These are phyloP conservation scores for Margarornis squamiger DNA, from an alignment of 2,797 vertebrate species.

Conservation along the genomic window DNA sequence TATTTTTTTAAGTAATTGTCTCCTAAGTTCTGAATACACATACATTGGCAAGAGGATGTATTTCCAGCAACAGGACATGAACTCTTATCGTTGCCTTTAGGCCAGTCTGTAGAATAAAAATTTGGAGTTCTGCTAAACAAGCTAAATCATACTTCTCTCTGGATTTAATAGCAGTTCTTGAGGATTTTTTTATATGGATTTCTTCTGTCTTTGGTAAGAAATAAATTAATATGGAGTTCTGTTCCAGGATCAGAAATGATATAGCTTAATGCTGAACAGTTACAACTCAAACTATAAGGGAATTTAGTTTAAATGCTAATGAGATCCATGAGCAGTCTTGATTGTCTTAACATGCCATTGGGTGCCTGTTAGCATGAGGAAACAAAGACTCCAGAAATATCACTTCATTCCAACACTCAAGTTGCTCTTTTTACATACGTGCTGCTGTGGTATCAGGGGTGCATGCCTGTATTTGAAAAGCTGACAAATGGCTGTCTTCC, in stretches of 20 bases:
- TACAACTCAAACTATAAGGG: neutral
- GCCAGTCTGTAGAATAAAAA: neutral
- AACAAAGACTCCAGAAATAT: neutral
- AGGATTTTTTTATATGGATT: neutral
- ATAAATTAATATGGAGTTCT: neutral
- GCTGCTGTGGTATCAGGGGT: neutral
- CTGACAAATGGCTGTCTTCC: constrained; percentile 47
- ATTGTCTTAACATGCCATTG: neutral
- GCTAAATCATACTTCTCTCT: neutral
- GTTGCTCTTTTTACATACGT: constrained; percentile 15
- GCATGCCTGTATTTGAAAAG: neutral
- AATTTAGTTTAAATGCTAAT: neutral
- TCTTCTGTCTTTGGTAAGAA: neutral
- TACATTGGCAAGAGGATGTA: neutral
- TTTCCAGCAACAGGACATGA: neutral
- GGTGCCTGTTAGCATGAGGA: neutral
- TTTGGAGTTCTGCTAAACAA: neutral
- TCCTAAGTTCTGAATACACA: neutral
- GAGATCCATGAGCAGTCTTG: neutral
- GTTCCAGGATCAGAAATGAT: neutral
- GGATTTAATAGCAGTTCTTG: neutral
- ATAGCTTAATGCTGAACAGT: neutral
- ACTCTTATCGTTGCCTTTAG: neutral
- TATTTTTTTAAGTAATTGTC: neutral
- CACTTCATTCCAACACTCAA: neutral